phyloP scores from a whole-genome alignment of 1,140 invertebrate species.

The Drosophila teissieri region DNA sequence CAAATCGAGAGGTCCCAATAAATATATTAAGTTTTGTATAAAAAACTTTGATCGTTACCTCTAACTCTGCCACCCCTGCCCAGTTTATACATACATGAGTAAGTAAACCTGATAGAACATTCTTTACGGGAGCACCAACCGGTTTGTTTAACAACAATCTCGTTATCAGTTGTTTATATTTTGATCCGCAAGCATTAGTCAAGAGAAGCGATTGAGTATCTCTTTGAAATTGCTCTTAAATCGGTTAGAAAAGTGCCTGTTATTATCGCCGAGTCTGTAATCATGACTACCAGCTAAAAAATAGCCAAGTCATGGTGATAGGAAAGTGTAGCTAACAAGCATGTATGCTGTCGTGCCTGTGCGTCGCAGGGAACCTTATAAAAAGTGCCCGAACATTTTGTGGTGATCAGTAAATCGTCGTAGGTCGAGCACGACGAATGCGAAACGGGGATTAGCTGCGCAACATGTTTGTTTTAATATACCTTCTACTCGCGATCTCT shows the following conservation, averaged over 20 bases:
- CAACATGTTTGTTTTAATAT: slow-evolving; percentile 55
- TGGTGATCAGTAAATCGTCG: neutral
- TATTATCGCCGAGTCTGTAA: slow-evolving; percentile 14
- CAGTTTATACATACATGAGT: too few species aligned
- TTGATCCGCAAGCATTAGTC: neutral
- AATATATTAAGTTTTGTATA: too few species aligned
- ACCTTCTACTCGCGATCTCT: slow-evolving; percentile 45
- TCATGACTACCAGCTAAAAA: slow-evolving; percentile 10
- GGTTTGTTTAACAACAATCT: slow-evolving; percentile 36
- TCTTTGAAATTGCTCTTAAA: neutral
- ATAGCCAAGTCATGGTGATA: slow-evolving; percentile 24
- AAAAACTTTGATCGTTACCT: too few species aligned
- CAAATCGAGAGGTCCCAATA: too few species aligned
- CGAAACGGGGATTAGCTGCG: neutral
- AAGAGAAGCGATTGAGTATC: neutral
- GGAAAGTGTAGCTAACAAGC: neutral
- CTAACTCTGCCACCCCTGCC: too few species aligned
- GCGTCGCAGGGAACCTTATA: slow-evolving; percentile 2
- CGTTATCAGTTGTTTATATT: slow-evolving; percentile 20
- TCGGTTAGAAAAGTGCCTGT: neutral
- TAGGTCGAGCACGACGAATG: neutral
- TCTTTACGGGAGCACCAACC: neutral
- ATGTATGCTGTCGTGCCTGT: neutral
- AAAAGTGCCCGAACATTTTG: neutral
- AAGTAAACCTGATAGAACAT: neutral